These are phyloP conservation scores for Dolichopus griseipennis DNA, from an alignment of 2,888 invertebrate species.

Conservation along the genomic window DNA sequence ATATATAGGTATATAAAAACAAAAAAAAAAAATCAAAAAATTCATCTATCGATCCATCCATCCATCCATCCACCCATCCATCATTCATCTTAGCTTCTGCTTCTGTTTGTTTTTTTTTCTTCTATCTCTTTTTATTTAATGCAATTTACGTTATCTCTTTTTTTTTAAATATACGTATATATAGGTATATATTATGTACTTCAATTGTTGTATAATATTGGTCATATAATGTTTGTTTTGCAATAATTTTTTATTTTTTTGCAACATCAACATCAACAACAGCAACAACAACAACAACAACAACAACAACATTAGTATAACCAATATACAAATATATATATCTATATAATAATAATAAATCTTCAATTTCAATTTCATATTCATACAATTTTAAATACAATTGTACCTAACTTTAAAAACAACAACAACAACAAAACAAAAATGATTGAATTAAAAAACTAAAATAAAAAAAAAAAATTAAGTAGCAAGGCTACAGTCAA, in stretches of 20 bases:
- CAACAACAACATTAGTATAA: too few species aligned
- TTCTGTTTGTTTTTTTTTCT: neutral
- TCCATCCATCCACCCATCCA: neutral
- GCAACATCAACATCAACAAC: too few species aligned
- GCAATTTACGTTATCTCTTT: neutral
- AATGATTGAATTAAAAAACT: too few species aligned
- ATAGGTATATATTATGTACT: too few species aligned
- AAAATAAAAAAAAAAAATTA: neutral
- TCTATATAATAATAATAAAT: neutral
- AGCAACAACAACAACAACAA: too few species aligned
- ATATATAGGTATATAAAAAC: too few species aligned
- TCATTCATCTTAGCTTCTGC: neutral
- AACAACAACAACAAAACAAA: neutral
- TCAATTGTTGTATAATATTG: too few species aligned
- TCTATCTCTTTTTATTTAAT: neutral
- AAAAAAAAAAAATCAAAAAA: too few species aligned
- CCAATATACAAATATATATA: too few species aligned
- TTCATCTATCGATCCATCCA: neutral
- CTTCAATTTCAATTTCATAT: constrained; percentile 1
- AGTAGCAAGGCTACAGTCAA: neutral
- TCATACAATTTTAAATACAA: constrained; percentile 2
- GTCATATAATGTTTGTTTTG: too few species aligned
- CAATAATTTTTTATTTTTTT: too few species aligned
- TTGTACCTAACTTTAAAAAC: neutral
- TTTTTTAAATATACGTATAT: neutral